Evolutionary conservation across 2,888 invertebrate species (phyloP), one percentile per base, ranked within the genome.

Genomic region (Lochmaea crataegi): DNA sequence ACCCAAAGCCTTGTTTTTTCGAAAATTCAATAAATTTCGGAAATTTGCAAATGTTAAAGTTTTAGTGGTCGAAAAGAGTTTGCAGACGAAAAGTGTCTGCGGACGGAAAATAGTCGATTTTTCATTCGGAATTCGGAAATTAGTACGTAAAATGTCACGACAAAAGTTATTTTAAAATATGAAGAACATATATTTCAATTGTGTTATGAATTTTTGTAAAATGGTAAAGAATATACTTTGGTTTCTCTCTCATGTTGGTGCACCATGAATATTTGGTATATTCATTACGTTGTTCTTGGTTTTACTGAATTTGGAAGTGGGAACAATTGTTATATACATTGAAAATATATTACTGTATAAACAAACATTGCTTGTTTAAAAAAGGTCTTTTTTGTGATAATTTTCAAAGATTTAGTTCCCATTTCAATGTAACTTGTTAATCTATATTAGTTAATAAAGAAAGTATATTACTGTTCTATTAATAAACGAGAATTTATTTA

Each of bases 391-490:
- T 64, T 69, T 65, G 61, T 69, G 65, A 73, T 71, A 61, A 74
- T 75, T 75, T 75, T 38, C 10, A 72, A 57, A 66, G 38, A 69
- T 74, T 78, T 51, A 68, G 74, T 77, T 76, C 73, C 72, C 76
- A 75, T 76, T 75, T 74, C 76, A 78, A 72, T 77, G 74, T 79
- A 77, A 80, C 79, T 79, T 81, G 80, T 82, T 81, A 81, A 79
- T 80, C 82, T 81, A 81, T 76, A 76, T 79, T 81, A 82, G 80
- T 81, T 76, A 75, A 77, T 79, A 78, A 78, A 81, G 75, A 80
- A 80, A 82, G 78, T 82, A 82, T 83, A 83, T 82, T 81, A 83
- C 80, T 83, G 82, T 82, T 82, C 82, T 78, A 82, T 80, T 73
- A 83, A 82, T 83, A 83, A 82, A 83, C 78, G 79, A 82, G 78